Evolutionary conservation across 2,888 invertebrate species (phyloP).

Genomic region (Sphecodes monilicornis): DNA sequence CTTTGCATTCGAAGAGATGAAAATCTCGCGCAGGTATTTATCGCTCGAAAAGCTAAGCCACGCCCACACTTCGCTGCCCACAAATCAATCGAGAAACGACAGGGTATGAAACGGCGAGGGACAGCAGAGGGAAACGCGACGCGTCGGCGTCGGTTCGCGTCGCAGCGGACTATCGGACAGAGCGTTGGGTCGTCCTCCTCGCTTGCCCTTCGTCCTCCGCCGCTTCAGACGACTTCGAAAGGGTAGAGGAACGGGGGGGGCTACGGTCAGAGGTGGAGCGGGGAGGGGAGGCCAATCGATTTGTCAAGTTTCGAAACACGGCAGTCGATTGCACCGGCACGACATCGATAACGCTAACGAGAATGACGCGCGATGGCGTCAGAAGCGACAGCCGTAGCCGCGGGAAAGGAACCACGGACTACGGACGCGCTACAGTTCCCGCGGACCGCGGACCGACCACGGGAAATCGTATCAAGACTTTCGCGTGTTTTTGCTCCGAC

Average conservation of each 20-base stretch:
- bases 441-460: no score
- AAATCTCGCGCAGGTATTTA: conserved; percentile 75
- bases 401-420: conserved; percentile 9
- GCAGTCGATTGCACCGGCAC: conserved; percentile 35
- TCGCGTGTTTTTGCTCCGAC: neutral
- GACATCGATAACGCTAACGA: conserved; percentile 61
- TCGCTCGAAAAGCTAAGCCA: conserved; percentile 66
- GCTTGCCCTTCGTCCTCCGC: neutral
- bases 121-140: conserved; percentile 9
- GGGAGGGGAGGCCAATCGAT: conserved; percentile 37
- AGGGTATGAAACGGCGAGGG: conserved; percentile 23
- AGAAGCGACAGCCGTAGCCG: conserved; percentile 40
- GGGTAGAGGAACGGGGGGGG: conserved; percentile 3
- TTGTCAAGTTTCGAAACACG: conserved; percentile 56
- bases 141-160: neutral
- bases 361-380: conserved; percentile 54
- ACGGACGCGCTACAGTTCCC: neutral
- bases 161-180: no score
- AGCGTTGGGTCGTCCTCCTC: conserved; percentile 6
- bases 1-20: conserved; percentile 68
- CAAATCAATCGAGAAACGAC: conserved; percentile 78
- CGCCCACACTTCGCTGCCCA: conserved; percentile 75
- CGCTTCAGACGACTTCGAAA: neutral
- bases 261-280: neutral
- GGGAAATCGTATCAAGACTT: conserved; percentile 2